These are phyloP conservation scores for Columba janthina DNA, from an alignment of 2,113 vertebrate species.

Conservation along the genomic window DNA sequence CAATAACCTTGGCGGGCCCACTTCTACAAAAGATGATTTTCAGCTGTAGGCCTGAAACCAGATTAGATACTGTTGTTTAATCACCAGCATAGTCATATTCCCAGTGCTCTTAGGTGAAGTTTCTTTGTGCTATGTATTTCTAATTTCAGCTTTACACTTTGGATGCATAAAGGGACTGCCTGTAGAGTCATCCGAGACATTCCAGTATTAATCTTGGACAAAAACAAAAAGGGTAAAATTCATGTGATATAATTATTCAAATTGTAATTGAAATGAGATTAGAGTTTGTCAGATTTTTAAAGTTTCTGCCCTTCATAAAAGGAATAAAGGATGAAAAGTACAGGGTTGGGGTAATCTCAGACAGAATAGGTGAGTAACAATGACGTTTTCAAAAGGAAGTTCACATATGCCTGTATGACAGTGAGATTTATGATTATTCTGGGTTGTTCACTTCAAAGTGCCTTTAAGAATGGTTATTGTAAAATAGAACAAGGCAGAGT, in stretches of 20 bases:
- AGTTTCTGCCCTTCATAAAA: slow-evolving; percentile 1
- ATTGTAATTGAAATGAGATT: not conserved
- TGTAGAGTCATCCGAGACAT: not conserved
- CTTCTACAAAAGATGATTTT: slow-evolving; percentile 46
- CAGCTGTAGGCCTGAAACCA: slow-evolving; percentile 37
- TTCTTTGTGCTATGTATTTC: not conserved
- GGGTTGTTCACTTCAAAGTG: slow-evolving; percentile 59
- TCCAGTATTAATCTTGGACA: not conserved
- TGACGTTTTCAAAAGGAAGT: slow-evolving; percentile 39
- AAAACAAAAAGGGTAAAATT: not conserved
- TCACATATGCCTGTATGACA: slow-evolving; percentile 47
- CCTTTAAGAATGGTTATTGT: slow-evolving; percentile 34
- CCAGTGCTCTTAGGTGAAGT: not conserved
- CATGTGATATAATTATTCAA: not conserved
- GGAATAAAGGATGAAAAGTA: not conserved
- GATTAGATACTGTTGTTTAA: slow-evolving; percentile 38
- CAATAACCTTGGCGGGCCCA: slow-evolving; percentile 53
- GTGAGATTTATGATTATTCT: slow-evolving; percentile 58
- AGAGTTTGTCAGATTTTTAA: not conserved
- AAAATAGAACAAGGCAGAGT: not conserved
- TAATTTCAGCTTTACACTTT: not conserved
- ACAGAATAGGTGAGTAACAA: slow-evolving; percentile 5
- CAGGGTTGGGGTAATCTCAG: not conserved
- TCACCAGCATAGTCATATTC: slow-evolving; percentile 12
- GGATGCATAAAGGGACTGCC: not conserved